Conservation (phyloP, 2,113 vertebrate genomes). For the Variabilichromis moorii region DNA sequence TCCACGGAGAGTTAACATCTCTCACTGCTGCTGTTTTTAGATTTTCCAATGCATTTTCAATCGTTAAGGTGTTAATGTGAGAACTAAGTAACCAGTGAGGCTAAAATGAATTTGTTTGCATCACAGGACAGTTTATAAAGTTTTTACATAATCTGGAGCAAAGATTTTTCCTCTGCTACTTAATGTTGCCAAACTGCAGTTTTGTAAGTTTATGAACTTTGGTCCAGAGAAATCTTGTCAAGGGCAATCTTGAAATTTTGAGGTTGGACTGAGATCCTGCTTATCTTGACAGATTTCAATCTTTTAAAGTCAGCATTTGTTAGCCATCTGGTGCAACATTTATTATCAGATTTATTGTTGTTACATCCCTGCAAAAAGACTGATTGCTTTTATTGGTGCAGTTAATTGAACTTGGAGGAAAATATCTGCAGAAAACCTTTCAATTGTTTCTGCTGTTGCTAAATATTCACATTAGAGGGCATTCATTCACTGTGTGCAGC, state of each 20-base stretch:
- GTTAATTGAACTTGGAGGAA: not conserved
- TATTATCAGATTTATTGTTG: not conserved
- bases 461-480: slow-evolving; percentile 8
- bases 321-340: not conserved
- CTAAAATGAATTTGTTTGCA: not conserved
- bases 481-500: not conserved
- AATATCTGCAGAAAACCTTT: not conserved
- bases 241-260: not conserved
- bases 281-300: not conserved
- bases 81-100: not conserved
- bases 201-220: slow-evolving; percentile 60
- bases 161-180: not conserved
- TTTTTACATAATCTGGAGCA: slow-evolving; percentile 21
- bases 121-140: not conserved
- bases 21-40: not conserved
- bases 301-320: not conserved
- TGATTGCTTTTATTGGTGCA: not conserved
- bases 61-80: not conserved
- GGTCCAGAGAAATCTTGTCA: not conserved
- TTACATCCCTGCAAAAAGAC: not conserved
- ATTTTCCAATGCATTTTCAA: not conserved
- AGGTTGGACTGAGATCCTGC: not conserved
- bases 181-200: slow-evolving; percentile 30
- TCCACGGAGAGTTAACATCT: not conserved
- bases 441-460: not conserved